These are phyloP conservation scores for Cantharis rufa DNA, from an alignment of 2,888 invertebrate species.

Conservation along the genomic window DNA sequence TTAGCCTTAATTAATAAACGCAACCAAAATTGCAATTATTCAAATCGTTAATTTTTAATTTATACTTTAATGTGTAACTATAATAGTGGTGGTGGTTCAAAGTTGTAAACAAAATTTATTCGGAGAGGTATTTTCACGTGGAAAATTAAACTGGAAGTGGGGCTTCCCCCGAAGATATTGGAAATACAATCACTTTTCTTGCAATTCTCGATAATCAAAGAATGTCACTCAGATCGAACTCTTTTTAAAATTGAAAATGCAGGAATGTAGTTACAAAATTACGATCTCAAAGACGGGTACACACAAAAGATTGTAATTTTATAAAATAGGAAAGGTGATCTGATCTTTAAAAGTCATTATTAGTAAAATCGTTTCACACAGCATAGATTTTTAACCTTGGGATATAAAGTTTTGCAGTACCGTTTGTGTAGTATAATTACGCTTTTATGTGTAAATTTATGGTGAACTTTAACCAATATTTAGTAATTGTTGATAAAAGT, in stretches of 20 bases:
- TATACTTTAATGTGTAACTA: neutral
- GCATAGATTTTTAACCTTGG: conserved; percentile 17
- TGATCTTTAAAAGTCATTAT: conserved; percentile 3
- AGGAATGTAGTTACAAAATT: conserved; percentile 1
- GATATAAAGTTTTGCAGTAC: conserved; percentile 11
- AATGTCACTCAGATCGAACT: neutral
- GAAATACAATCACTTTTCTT: neutral
- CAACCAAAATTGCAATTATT: neutral
- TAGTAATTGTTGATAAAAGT: conserved; percentile 1
- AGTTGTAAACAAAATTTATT: neutral
- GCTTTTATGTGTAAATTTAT: conserved; percentile 19
- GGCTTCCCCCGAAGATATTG: neutral
- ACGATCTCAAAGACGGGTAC: neutral
- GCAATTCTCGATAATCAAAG: neutral
- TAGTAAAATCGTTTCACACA: conserved; percentile 14
- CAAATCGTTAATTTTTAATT: neutral
- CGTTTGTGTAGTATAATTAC: conserved; percentile 15
- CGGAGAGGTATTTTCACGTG: neutral
- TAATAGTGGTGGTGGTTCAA: no score
- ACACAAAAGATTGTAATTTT: conserved; percentile 1
- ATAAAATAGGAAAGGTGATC: conserved; percentile 1
- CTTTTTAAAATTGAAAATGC: neutral
- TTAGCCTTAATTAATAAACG: neutral
- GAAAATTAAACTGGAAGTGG: neutral
- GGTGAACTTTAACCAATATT: conserved; percentile 13